Percentiles rank a stretch among this genome's conserved stretches.
phyloP scores from a whole-genome alignment of 2,888 invertebrate genomes.

The Pogonocherus hispidulus region DNA sequence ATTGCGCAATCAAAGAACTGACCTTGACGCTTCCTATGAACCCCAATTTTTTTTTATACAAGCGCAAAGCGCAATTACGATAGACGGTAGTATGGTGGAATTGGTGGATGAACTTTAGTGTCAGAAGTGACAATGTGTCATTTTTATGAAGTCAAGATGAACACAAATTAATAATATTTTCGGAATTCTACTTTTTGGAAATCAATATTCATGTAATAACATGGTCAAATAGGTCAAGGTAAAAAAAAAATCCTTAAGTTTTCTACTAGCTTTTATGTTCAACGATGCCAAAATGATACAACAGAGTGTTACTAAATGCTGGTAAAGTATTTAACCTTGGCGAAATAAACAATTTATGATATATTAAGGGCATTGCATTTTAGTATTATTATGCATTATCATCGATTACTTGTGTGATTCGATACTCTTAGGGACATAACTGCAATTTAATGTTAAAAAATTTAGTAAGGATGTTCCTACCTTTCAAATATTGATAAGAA shows the following conservation, averaged over 20 bases:
- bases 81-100: too few relatives aligned
- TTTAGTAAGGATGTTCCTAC: constrained; percentile 3
- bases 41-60: too few relatives aligned
- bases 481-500: constrained; percentile 20
- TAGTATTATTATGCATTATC: background rate
- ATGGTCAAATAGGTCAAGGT: constrained; percentile 21
- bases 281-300: background rate
- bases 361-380: background rate
- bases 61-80: too few relatives aligned
- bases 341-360: constrained; percentile 6
- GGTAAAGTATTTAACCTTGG: constrained; percentile 27
- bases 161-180: background rate
- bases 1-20: too few relatives aligned
- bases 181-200: background rate
- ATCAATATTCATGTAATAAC: background rate
- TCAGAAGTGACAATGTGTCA: background rate
- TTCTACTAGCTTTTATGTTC: background rate
- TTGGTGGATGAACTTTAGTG: too few relatives aligned
- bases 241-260: background rate
- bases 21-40: too few relatives aligned
- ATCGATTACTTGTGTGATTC: constrained; percentile 14
- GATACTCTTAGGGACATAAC: background rate
- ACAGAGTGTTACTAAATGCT: background rate
- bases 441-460: background rate
- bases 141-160: background rate